These are phyloP conservation scores for Haplotaxodon microlepis DNA, from an alignment of 2,113 vertebrate species.

Conservation along the genomic window DNA sequence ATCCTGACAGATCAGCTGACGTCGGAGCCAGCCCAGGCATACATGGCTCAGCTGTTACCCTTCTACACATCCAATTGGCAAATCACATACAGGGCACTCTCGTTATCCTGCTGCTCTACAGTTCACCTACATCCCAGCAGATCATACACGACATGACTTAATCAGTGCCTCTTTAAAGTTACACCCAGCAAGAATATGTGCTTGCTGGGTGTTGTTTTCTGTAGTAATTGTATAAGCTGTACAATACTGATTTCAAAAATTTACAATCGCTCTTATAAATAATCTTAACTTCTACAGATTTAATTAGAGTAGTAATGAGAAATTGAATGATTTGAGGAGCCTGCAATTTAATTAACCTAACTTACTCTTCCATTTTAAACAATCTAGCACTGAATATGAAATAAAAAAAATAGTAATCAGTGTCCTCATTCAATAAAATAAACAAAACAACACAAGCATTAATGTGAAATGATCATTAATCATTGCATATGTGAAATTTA, in stretches of 20 bases:
- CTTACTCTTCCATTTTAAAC: background rate
- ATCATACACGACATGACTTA: background rate
- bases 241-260: background rate
- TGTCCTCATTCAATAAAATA: background rate
- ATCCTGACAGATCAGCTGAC: background rate
- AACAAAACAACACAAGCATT: background rate
- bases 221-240: background rate
- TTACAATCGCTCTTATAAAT: background rate
- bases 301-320: background rate
- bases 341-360: background rate
- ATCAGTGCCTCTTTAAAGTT: background rate
- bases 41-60: background rate
- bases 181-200: background rate
- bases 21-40: background rate
- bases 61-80: background rate
- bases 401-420: background rate
- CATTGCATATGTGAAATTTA: background rate
- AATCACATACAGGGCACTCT: background rate
- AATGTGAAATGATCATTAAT: background rate
- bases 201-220: background rate
- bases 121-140: background rate
- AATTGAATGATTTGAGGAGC: accelerated
- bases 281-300: background rate
- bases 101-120: background rate
- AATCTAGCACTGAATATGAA: background rate